These are phyloP conservation scores for Micromussa lordhowensis DNA, from an alignment of 92 coral and sea anemone species.

Conservation along the genomic window DNA sequence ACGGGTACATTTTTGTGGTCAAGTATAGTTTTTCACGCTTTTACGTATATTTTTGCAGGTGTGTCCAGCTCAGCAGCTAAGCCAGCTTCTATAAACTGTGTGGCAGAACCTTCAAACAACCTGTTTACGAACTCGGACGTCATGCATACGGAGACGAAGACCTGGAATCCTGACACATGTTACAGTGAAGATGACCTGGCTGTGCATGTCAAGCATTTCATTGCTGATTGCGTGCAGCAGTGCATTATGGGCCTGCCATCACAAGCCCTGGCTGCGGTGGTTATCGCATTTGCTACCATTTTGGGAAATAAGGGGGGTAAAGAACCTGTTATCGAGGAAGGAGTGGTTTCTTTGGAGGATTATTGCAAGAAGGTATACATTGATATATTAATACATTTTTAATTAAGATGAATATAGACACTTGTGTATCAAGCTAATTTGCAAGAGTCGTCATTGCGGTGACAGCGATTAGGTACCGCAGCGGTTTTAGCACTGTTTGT, in stretches of 20 bases:
- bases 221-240: slow-evolving; percentile 94
- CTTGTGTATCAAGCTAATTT: too few relatives aligned
- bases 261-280: slow-evolving; percentile 85
- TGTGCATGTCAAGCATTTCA: slow-evolving; percentile 81
- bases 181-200: slow-evolving; percentile 94
- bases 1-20: neutral
- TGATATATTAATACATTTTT: too few relatives aligned
- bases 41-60: neutral
- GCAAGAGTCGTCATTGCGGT: neutral
- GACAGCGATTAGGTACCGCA: neutral
- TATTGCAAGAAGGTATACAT: slow-evolving; percentile 86
- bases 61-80: slow-evolving; percentile 12
- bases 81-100: slow-evolving; percentile 25
- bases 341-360: slow-evolving; percentile 72
- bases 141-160: slow-evolving; percentile 11
- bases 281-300: slow-evolving; percentile 69
- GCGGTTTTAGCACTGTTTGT: too few relatives aligned
- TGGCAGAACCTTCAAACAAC: slow-evolving; percentile 25
- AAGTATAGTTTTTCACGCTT: neutral
- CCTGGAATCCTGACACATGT: slow-evolving; percentile 83
- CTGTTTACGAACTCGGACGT: slow-evolving; percentile 21
- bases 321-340: slow-evolving; percentile 50
- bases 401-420: too few relatives aligned
- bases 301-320: slow-evolving; percentile 59
- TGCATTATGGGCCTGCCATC: slow-evolving; percentile 96